These are phyloP conservation scores for Procambarus virginalis DNA, from an alignment of 1,140 invertebrate species.

Conservation along the genomic window DNA sequence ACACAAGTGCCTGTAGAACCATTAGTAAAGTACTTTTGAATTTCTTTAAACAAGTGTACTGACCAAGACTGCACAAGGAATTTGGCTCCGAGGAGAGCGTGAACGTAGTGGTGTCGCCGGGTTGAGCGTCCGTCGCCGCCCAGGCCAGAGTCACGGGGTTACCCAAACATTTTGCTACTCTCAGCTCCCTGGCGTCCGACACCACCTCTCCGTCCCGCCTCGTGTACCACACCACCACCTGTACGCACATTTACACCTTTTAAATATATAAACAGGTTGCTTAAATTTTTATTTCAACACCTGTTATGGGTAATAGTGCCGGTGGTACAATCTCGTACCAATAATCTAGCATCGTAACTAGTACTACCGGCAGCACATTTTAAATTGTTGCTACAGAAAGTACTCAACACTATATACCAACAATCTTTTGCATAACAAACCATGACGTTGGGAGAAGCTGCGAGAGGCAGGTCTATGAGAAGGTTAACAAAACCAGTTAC, in stretches of 20 bases:
- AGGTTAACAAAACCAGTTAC: slow-evolving; percentile 40
- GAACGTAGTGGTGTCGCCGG: slow-evolving; percentile 72
- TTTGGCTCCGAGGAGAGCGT: slow-evolving; percentile 72
- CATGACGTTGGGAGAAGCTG: slow-evolving; percentile 13
- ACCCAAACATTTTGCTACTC: not conserved
- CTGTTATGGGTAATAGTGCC: too few relatives aligned
- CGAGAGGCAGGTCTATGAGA: not conserved
- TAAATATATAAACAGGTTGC: too few relatives aligned
- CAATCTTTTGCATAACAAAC: not conserved
- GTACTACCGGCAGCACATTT: too few relatives aligned
- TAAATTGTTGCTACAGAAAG: too few relatives aligned
- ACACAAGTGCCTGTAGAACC: too few relatives aligned
- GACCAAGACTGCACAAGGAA: slow-evolving; percentile 73
- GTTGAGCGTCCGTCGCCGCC: slow-evolving; percentile 63
- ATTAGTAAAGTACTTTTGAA: not conserved
- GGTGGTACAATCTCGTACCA: too few relatives aligned
- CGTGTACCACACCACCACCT: slow-evolving; percentile 31
- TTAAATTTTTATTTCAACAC: too few relatives aligned
- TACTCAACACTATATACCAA: too few relatives aligned
- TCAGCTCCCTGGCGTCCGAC: slow-evolving; percentile 2
- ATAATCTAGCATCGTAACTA: too few relatives aligned
- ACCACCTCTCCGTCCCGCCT: slow-evolving; percentile 23
- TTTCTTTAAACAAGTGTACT: not conserved
- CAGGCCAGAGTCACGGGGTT: not conserved
- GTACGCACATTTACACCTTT: not conserved